These are phyloP conservation scores for Ptilonorhynchus violaceus DNA, from an alignment of 2,113 vertebrate species.

Conservation along the genomic window DNA sequence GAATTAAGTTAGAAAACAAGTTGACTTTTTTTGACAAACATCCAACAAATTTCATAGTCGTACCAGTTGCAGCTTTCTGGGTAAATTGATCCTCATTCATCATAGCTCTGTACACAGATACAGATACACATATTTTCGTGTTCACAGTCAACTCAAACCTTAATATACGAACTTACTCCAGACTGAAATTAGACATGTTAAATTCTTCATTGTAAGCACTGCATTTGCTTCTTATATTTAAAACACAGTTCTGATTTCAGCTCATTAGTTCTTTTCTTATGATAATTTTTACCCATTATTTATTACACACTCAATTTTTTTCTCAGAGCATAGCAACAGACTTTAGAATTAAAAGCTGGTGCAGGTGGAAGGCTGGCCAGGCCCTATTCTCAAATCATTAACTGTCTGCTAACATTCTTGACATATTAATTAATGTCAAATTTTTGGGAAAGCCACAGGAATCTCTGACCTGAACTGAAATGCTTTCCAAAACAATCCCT, in stretches of 20 bases:
- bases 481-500: not conserved
- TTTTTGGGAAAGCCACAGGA: not conserved
- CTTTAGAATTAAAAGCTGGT: not conserved
- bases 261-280: not conserved
- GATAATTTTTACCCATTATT: not conserved
- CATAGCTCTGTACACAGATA: not conserved
- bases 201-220: not conserved
- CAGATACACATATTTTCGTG: not conserved
- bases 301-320: not conserved
- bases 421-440: not conserved
- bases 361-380: not conserved
- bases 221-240: not conserved
- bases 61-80: not conserved
- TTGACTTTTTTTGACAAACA: not conserved
- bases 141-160: not conserved
- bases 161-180: accelerated
- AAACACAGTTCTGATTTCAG: not conserved
- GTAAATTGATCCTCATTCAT: not conserved
- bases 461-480: not conserved
- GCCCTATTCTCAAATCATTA: not conserved
- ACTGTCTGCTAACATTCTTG: not conserved
- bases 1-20: not conserved
- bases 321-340: not conserved
- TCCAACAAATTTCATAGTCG: not conserved
- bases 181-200: not conserved